phyloP scores from a whole-genome alignment of 2,888 invertebrate genomes.

The Empis stercorea region DNA sequence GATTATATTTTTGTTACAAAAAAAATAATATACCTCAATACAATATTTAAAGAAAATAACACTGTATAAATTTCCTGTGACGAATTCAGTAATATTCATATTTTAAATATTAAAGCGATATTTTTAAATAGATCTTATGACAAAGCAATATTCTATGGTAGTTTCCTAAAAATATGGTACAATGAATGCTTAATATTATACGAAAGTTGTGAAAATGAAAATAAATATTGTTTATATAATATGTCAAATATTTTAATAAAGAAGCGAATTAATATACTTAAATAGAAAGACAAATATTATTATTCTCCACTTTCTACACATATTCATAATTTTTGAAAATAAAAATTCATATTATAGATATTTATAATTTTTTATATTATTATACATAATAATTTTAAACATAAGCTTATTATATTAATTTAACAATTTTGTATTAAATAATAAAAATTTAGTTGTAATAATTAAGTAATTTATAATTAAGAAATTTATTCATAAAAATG shows the following conservation, averaged over 20 bases:
- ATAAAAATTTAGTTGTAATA: too few relatives aligned
- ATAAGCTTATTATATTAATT: too few relatives aligned
- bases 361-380: too few relatives aligned
- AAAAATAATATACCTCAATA: background rate
- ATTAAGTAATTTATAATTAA: too few relatives aligned
- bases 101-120: background rate
- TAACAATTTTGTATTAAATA: too few relatives aligned
- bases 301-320: background rate
- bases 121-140: background rate
- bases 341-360: too few relatives aligned
- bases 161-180: background rate
- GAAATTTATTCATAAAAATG: too few relatives aligned
- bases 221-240: background rate
- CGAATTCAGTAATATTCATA: background rate
- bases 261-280: background rate
- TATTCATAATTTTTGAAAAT: too few relatives aligned
- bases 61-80: background rate
- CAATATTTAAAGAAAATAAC: background rate
- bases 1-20: too few relatives aligned
- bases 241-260: background rate
- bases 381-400: too few relatives aligned
- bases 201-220: background rate
- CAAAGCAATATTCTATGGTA: background rate
- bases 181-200: background rate
- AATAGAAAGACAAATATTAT: background rate